Conservation (phyloP, 2,797 vertebrate genomes). For the Glyptemys insculpta region DNA sequence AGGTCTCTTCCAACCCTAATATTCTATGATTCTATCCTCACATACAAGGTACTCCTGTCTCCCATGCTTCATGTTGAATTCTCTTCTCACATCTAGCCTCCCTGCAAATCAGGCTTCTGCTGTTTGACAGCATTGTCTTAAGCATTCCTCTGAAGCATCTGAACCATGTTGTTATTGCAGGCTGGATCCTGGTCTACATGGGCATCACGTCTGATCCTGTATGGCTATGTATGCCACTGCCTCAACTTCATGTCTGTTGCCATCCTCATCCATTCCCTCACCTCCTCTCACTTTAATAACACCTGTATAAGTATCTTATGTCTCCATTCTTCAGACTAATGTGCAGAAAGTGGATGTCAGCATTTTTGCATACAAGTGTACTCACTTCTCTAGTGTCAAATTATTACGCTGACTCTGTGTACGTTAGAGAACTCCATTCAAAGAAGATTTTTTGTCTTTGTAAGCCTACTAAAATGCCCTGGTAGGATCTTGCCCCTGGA, state of each 20-base stretch:
- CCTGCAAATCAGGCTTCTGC: too few species aligned
- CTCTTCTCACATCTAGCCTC: too few species aligned
- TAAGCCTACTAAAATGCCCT: neutral
- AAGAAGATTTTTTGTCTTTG: neutral
- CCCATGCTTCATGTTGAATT: neutral
- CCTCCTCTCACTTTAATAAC: neutral
- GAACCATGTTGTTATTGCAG: too few species aligned
- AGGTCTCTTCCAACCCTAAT: too few species aligned
- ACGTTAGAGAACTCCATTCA: neutral
- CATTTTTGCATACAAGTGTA: neutral
- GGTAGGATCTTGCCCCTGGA: neutral
- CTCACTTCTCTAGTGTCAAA: neutral
- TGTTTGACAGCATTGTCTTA: too few species aligned
- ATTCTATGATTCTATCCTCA: too few species aligned
- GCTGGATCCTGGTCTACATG: neutral
- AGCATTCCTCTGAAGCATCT: too few species aligned
- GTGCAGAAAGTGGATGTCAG: neutral
- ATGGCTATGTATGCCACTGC: neutral
- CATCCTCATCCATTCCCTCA: neutral
- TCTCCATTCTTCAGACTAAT: neutral
- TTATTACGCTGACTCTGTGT: neutral
- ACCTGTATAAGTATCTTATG: neutral
- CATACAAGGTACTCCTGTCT: too few species aligned
- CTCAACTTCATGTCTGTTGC: neutral
- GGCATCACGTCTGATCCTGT: neutral